These are phyloP conservation scores for Cotesia congregata DNA, from an alignment of 2,888 invertebrate species.

Conservation along the genomic window DNA sequence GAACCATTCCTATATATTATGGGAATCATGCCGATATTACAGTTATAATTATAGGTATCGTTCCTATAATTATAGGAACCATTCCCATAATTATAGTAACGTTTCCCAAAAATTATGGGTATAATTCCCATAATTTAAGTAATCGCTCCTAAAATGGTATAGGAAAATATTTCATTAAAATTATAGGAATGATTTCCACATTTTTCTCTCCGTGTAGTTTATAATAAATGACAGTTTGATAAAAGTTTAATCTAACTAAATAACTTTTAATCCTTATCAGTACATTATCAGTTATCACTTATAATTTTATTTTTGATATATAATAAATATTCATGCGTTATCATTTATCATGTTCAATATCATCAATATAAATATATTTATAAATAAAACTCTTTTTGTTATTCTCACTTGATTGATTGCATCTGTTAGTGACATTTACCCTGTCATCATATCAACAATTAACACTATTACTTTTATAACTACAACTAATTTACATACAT, in stretches of 20 bases:
- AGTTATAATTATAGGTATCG: too few species aligned
- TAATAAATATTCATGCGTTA: not conserved
- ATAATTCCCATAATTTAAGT: too few species aligned
- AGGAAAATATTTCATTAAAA: too few species aligned
- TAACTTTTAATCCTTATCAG: too few species aligned
- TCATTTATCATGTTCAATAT: not conserved
- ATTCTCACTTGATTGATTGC: not conserved
- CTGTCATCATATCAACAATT: not conserved
- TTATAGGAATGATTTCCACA: too few species aligned
- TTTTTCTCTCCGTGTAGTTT: too few species aligned
- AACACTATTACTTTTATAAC: not conserved
- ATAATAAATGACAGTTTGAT: not conserved
- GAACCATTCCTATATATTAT: too few species aligned
- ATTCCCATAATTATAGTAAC: too few species aligned
- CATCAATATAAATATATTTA: not conserved
- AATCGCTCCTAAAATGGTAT: too few species aligned
- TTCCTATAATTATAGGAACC: too few species aligned
- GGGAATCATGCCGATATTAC: too few species aligned
- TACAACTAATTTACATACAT: not conserved
- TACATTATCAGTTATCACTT: not conserved
- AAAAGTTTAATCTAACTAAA: not conserved
- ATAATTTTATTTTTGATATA: not conserved
- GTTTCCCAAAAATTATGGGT: too few species aligned
- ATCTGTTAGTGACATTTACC: not conserved
- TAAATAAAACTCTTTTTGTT: not conserved